Percentiles rank a stretch among this genome's conserved stretches.
Evolutionary conservation across 2,113 vertebrate species (phyloP).

Genomic region (Ramphastos sulfuratus): DNA sequence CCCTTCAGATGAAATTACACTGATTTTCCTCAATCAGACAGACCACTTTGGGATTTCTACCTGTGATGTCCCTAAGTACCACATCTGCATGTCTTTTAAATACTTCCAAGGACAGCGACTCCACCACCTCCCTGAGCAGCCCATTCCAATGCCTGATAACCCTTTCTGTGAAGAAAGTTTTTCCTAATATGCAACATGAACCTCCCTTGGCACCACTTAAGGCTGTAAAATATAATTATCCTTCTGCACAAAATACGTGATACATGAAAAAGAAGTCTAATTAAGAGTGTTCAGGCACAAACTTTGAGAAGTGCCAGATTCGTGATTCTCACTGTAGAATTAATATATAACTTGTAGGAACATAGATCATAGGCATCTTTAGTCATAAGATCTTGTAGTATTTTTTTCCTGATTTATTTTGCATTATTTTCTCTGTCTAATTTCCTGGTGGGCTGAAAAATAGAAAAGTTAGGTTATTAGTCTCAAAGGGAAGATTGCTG

Average conservation of each 20-base stretch:
- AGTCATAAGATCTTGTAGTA: not conserved
- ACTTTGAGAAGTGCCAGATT: not conserved
- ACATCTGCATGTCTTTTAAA: too few species aligned
- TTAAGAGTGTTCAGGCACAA: not conserved
- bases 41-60: not conserved
- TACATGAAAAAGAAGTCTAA: not conserved
- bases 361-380: not conserved
- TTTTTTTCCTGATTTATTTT: not conserved
- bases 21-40: not conserved
- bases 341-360: not conserved
- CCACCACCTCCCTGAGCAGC: too few species aligned
- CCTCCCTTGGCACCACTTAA: too few species aligned
- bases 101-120: too few species aligned
- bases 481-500: not conserved
- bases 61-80: not conserved
- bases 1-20: constrained; percentile 14
- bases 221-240: too few species aligned
- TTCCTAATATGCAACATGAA: too few species aligned
- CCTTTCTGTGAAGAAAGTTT: too few species aligned
- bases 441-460: not conserved
- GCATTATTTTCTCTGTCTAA: not conserved
- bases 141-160: too few species aligned
- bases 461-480: not conserved
- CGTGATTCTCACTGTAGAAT: not conserved
- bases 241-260: not conserved